Base-by-base conservation (phyloP, 1,140 invertebrate genomes). In the Rhyzopertha dominica region DNA sequence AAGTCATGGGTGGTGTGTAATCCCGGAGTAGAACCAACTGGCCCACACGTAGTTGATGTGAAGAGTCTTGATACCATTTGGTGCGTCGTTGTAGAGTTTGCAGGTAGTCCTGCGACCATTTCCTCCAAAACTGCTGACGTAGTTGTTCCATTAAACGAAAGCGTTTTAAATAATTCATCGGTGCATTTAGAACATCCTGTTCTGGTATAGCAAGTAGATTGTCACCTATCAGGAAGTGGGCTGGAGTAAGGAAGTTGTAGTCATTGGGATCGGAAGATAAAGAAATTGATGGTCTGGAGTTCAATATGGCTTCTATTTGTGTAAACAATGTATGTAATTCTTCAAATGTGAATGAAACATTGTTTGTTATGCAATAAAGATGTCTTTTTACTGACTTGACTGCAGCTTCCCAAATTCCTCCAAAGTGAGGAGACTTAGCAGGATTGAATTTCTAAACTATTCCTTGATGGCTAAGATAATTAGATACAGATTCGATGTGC, bases 271-370 rank as follows among this genome's bases (percentile, higher is more conserved):
- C 39, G 34, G 17, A 22, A 31, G 28, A n/a, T 38, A 53, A 8
- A 39, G 50, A 19, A 35, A 8, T 5, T 26, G 19, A 7, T 9
- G 36, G 10, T 30, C n/a, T 4, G 36, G 24, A 56, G 34, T 59
- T 61, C 5, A 61, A 34, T 4, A 51, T 31, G 9, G 48, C 51
- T 49, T 61, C 59, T 17, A 58, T 52, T 44, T 60, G 49, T n/a
- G 29, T 28, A 0, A 60, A 17, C 8, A 53, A n/a, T 9, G 51
- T 57, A 4, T 40, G 42, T 16, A 53, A 31, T 37, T 63, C 45
- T 24, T 58, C 46, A 38, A 37, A 56, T n/a, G 55, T 62, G 9
- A 59, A 31, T 9, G 19, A 23, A 8, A 24, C 24, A 5, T 51
- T 42, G 5, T 49, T 41, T 26, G 59, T 31, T 1, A 47, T 37